Evolutionary conservation across 2,888 invertebrate genomes (phyloP).

Genomic region (Acrobasis consociella): DNA sequence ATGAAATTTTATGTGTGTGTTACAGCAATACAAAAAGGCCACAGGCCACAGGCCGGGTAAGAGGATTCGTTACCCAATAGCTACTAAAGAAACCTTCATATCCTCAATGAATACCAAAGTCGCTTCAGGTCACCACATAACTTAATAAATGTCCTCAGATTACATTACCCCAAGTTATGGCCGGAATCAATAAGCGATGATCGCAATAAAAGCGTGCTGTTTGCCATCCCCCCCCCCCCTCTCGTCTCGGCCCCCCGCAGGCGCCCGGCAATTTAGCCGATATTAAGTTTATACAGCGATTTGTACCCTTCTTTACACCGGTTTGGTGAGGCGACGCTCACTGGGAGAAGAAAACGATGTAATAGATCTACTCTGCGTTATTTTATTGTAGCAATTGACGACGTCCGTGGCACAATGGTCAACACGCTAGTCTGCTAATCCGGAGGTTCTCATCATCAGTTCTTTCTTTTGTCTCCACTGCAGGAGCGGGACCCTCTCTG

Average conservation of each 20-base stretch:
- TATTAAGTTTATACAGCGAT: slow-evolving; percentile 81
- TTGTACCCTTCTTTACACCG: slow-evolving; percentile 77
- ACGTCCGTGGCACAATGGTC: no score
- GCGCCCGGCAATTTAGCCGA: slow-evolving; percentile 71
- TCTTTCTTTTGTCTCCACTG: no score
- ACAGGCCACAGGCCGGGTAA: no score
- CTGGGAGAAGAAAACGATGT: slow-evolving; percentile 19
- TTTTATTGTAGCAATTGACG: no score
- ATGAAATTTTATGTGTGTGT: no score
- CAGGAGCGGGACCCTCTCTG: no score
- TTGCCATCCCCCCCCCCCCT: slow-evolving; percentile 45
- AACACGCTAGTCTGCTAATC: no score
- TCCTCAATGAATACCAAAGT: not conserved
- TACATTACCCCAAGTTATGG: slow-evolving; percentile 68
- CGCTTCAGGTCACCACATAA: slow-evolving; percentile 16
- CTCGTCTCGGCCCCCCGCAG: slow-evolving; percentile 42
- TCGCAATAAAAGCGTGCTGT: slow-evolving; percentile 74
- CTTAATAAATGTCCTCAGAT: slow-evolving; percentile 34
- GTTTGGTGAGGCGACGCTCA: slow-evolving; percentile 39
- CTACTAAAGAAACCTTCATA: not conserved
- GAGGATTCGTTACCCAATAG: no score
- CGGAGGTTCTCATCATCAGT: no score
- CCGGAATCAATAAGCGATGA: slow-evolving; percentile 74
- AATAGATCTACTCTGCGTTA: no score
- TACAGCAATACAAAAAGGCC: no score